Conservation (phyloP, 2,113 vertebrate genomes). For the Nyctereutes procyonoides region DNA sequence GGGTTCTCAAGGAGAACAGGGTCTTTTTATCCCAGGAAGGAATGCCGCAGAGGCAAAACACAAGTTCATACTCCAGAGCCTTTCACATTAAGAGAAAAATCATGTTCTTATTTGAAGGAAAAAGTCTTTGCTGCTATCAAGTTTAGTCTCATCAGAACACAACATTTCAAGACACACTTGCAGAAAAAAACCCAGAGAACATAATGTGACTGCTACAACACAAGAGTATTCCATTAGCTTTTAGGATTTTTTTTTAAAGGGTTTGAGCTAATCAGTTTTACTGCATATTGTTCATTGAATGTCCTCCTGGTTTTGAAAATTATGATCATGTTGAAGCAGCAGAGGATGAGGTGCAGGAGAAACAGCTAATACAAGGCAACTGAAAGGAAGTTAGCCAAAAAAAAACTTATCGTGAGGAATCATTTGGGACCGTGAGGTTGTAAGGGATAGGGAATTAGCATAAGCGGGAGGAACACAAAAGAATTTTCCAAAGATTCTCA, state of each 20-base stretch:
- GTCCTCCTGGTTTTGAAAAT: slow-evolving; percentile 64
- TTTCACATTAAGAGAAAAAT: slow-evolving; percentile 10
- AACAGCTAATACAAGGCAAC: slow-evolving; percentile 48
- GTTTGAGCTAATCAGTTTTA: slow-evolving; percentile 53
- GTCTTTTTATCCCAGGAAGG: slow-evolving; percentile 31
- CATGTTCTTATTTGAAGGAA: slow-evolving; percentile 16
- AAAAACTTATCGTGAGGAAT: background rate
- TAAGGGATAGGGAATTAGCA: background rate
- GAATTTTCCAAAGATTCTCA: slow-evolving; percentile 37
- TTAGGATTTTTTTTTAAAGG: slow-evolving; percentile 25
- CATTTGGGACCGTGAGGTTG: background rate
- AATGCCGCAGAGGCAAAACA: background rate
- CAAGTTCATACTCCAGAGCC: background rate
- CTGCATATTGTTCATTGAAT: background rate
- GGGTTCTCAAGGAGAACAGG: background rate
- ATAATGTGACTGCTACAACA: background rate
- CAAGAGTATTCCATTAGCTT: slow-evolving; percentile 28
- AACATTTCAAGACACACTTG: background rate
- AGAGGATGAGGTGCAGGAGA: slow-evolving; percentile 46
- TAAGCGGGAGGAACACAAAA: slow-evolving; percentile 35
- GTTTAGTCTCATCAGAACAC: background rate
- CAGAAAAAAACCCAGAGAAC: background rate
- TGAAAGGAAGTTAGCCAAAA: slow-evolving; percentile 51
- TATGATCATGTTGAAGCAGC: slow-evolving; percentile 40
- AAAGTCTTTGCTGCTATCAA: background rate